Evolutionary conservation across 1,140 invertebrate genomes (phyloP), one percentile per base, ranked within the genome.

Genomic region (Tetraneura akinire): DNA sequence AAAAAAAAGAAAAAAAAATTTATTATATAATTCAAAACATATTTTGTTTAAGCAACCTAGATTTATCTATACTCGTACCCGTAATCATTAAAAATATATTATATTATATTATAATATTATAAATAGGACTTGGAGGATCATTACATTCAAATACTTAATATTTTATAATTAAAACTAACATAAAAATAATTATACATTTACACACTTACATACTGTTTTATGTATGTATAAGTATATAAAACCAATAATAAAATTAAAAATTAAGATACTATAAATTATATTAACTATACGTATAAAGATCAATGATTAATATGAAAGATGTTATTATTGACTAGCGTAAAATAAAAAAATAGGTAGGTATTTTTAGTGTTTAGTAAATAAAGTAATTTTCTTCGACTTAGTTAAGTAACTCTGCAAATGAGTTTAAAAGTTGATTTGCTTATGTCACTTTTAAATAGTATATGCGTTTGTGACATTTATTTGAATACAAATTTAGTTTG

Each of bases 201-300:
- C 23, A 21, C 14, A 71, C 16, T 49, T 29, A 29, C 18, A 47
- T 26, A 47, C 3, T 3, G 26, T 45, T 23, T 45, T 68, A 68
- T 32, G 13, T n/a, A 64, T 37, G 37, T 64, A 8, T 64, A 16
- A 45, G 0, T 45, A 45, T 45, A 23, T 9, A 13, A 42, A 37
- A 70, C 45, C 8, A 45, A 66, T 21, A 45, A 64, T 45, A 66
- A 66, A 68, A 47, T 49, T 18, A 70, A 71, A 71, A 21, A 51
- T 18, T 37, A 3, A 26, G 13, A 2, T 6, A 70, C 23, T n/a
- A 71, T 71, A n/a, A 37, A 76, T 51, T 57, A 76, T 21, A 71
- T 71, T 32, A 57, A 76, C 71, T 57, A 76, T 21, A n/a, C n/a
- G n/a, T n/a, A 37, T 74, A 55, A 73, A 70, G 45, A 55, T 74